Percentiles rank a stretch among this genome's conserved stretches.
Evolutionary conservation across 2,113 vertebrate genomes (phyloP).

Genomic region (Hemicordylus capensis): DNA sequence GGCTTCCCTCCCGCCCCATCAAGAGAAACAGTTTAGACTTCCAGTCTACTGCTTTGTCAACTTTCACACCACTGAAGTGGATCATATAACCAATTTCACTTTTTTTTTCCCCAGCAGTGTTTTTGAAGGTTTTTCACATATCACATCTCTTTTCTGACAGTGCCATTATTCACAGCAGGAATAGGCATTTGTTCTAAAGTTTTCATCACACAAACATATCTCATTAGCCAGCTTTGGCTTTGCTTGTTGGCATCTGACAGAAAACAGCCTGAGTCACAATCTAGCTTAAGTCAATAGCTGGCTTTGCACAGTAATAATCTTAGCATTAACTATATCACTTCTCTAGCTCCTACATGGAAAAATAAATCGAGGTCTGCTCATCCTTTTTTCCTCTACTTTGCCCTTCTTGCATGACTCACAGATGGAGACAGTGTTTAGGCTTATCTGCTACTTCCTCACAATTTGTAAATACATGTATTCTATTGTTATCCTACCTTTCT

Average conservation of each 20-base stretch:
- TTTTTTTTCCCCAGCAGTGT: background rate
- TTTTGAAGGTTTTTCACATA: background rate
- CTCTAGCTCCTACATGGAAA: background rate
- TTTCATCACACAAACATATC: slow-evolving; percentile 35
- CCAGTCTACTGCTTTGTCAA: slow-evolving; percentile 42
- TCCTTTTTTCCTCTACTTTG: too few species aligned
- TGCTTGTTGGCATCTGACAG: background rate
- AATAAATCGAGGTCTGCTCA: background rate
- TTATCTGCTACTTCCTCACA: background rate
- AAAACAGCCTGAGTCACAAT: slow-evolving; percentile 1
- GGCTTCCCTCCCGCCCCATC: background rate
- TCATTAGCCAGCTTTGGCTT: slow-evolving; percentile 37
- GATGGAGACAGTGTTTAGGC: background rate
- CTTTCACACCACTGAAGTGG: slow-evolving; percentile 17
- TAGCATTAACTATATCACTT: background rate
- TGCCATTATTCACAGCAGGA: slow-evolving; percentile 35
- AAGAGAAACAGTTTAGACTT: slow-evolving; percentile 41
- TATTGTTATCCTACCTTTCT: too few species aligned
- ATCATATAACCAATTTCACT: background rate
- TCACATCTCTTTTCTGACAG: slow-evolving; percentile 2
- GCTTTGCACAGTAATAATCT: background rate
- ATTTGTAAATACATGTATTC: too few species aligned
- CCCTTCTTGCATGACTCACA: background rate
- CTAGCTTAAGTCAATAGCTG: background rate
- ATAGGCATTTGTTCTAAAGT: slow-evolving; percentile 10